These are phyloP conservation scores for Copidosoma aretas DNA, from an alignment of 2,888 invertebrate species.

Conservation along the genomic window DNA sequence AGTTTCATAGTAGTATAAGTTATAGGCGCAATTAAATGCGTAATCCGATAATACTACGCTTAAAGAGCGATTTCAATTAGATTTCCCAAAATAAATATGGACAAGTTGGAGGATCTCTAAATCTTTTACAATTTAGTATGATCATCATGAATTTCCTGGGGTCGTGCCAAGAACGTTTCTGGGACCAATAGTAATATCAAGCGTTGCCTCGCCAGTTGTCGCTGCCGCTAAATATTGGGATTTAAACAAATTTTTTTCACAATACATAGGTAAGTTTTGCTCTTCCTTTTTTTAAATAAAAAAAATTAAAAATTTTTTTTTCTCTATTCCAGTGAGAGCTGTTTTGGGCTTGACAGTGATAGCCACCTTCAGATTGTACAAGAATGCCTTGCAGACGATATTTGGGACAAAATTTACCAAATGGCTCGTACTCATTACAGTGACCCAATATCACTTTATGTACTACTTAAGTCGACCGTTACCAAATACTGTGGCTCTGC, in stretches of 20 bases:
- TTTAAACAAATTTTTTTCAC: conserved; percentile 84
- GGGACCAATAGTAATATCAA: conserved; percentile 84
- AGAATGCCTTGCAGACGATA: conserved; percentile 75
- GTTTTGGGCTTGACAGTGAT: conserved; percentile 80
- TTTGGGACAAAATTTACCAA: conserved; percentile 81
- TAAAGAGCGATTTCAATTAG: neutral
- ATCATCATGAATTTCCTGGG: conserved; percentile 96
- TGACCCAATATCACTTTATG: conserved; percentile 97
- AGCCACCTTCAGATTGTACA: conserved; percentile 75
- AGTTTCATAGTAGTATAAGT: no score
- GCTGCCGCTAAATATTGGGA: conserved; percentile 71
- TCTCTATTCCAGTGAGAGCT: conserved; percentile 78
- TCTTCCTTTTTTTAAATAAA: neutral
- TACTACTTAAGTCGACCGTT: conserved; percentile 94
- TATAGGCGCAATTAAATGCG: no score
- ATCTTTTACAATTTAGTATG: conserved; percentile 73
- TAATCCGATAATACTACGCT: no score
- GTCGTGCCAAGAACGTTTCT: conserved; percentile 97
- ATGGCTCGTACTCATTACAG: conserved; percentile 84
- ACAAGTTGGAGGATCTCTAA: neutral
- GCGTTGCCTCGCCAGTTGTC: conserved; percentile 79
- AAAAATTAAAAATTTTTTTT: conserved; percentile 9
- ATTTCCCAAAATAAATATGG: neutral
- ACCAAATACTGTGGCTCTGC: conserved; percentile 93
- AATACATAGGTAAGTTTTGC: conserved; percentile 79